phyloP scores from a whole-genome alignment of 2,888 invertebrate species.

The Cabera pusaria region DNA sequence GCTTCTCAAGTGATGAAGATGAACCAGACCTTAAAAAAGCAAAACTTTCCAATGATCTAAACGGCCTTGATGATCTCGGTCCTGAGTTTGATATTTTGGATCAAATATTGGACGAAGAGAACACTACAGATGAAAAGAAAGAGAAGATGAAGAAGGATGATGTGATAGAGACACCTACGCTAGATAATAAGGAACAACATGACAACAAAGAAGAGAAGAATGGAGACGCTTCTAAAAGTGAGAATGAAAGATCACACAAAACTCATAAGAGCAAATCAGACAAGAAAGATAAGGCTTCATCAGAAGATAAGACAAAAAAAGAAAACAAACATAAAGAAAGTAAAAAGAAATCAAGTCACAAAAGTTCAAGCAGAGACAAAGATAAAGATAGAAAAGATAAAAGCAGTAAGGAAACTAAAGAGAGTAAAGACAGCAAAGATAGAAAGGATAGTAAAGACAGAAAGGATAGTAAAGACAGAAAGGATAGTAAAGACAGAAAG shows the following conservation, averaged over 20 bases:
- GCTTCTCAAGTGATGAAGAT: conserved; percentile 79
- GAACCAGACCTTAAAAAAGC: conserved; percentile 66
- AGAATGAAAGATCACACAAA: conserved; percentile 33
- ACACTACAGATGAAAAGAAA: conserved; percentile 21
- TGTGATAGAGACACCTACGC: conserved; percentile 4
- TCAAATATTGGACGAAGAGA: conserved; percentile 78
- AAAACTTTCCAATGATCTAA: conserved; percentile 64
- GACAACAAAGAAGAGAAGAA: conserved; percentile 33
- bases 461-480: conserved; percentile 62
- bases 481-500: too few relatives aligned
- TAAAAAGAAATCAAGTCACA: conserved; percentile 50
- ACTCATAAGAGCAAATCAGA: conserved; percentile 31
- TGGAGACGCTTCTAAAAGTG: conserved; percentile 25
- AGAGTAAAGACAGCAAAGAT: conserved; percentile 54
- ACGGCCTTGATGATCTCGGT: conserved; percentile 73
- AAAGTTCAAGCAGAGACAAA: conserved; percentile 58
- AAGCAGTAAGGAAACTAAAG: conserved; percentile 55
- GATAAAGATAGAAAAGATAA: conserved; percentile 54
- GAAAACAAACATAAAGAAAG: conserved; percentile 46
- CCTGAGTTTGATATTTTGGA: conserved; percentile 79
- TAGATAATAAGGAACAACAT: background rate
- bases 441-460: conserved; percentile 44
- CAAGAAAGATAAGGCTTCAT: conserved; percentile 28
- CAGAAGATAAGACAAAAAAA: conserved; percentile 33
- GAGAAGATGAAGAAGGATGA: conserved; percentile 23